Conservation (phyloP, 2,113 vertebrate genomes). For the Melanerpes aurifrons region DNA sequence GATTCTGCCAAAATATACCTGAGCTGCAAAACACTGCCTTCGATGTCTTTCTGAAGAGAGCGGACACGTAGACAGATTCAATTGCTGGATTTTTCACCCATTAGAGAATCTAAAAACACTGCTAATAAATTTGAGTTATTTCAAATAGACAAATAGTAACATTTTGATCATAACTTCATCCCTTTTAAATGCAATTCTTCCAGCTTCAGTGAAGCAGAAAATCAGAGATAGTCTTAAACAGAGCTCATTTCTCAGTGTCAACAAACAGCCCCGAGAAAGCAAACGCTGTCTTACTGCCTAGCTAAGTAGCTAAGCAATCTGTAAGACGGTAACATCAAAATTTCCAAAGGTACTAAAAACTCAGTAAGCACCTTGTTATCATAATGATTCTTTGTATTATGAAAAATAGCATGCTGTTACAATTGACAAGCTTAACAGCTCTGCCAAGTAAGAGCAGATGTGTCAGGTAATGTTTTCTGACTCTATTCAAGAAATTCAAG, state of each 20-base stretch:
- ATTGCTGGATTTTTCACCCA: not conserved
- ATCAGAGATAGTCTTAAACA: not conserved
- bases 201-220: not conserved
- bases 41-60: not conserved
- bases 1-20: conserved; percentile 2
- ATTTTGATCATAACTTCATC: not conserved
- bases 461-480: not conserved
- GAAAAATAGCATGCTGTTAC: not conserved
- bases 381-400: not conserved
- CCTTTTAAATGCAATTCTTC: not conserved
- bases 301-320: not conserved
- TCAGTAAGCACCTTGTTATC: not conserved
- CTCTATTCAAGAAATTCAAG: too few relatives aligned
- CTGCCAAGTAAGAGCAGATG: not conserved
- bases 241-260: not conserved
- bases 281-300: not conserved
- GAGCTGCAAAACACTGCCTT: not conserved
- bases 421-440: not conserved
- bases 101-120: not conserved
- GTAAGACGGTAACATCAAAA: not conserved
- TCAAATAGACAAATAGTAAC: not conserved
- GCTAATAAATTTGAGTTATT: not conserved
- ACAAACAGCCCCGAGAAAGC: not conserved
- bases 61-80: not conserved
- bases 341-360: not conserved